Conservation (phyloP, 1,140 invertebrate genomes). For the Tetranychus cinnabarinus region DNA sequence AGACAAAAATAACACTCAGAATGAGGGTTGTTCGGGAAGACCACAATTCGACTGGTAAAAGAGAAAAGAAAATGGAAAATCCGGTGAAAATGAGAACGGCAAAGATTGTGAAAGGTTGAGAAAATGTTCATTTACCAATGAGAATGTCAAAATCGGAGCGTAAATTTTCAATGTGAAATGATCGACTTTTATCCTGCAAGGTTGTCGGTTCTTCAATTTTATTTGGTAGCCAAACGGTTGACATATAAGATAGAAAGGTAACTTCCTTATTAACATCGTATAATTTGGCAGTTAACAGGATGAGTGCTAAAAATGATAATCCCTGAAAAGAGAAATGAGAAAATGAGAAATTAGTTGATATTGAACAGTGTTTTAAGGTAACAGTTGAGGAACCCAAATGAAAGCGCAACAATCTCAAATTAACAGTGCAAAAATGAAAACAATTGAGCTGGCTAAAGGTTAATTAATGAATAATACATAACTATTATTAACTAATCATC, state of each 20-base stretch:
- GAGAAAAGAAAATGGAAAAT: not conserved
- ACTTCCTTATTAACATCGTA: conserved; percentile 15
- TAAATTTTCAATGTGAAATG: conserved; percentile 3
- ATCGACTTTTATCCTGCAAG: not conserved
- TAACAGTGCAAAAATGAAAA: no score
- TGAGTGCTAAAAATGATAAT: conserved; percentile 14
- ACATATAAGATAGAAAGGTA: conserved; percentile 10
- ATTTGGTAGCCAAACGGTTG: conserved; percentile 11
- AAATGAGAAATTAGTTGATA: no score
- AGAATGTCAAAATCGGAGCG: conserved; percentile 4
- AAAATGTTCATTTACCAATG: not conserved
- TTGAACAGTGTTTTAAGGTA: no score
- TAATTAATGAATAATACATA: no score
- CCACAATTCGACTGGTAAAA: conserved; percentile 11
- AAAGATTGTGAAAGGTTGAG: no score
- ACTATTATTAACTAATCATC: no score
- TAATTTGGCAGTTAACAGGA: conserved; percentile 11
- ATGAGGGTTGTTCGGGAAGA: conserved; percentile 13
- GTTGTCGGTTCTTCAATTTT: not conserved
- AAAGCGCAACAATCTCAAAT: no score
- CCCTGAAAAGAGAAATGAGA: conserved; percentile 3
- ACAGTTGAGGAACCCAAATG: no score
- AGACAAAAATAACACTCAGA: conserved; percentile 13
- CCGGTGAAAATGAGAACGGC: no score
- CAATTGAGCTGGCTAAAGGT: no score